Conservation (phyloP, 2,113 vertebrate species). For the Nerophis ophidion region DNA sequence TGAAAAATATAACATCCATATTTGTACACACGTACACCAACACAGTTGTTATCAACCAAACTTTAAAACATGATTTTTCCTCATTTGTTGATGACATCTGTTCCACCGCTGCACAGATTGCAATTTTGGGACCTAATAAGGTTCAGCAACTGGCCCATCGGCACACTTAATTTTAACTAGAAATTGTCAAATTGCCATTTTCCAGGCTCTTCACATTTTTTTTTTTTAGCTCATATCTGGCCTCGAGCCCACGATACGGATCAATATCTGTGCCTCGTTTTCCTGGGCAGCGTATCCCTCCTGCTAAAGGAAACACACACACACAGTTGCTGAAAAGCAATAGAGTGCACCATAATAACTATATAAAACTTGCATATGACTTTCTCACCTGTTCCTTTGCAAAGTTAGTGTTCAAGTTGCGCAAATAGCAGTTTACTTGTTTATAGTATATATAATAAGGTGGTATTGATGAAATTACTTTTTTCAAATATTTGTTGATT, state of each 20-base stretch:
- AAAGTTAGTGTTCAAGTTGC: constrained; percentile 6
- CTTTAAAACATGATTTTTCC: constrained; percentile 43
- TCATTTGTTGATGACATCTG: constrained; percentile 53
- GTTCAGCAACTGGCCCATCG: constrained; percentile 43
- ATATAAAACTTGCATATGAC: constrained; percentile 5
- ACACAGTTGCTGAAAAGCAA: constrained; percentile 17
- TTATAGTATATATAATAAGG: no score
- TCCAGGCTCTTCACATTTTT: constrained; percentile 37
- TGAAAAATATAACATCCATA: constrained; percentile 5
- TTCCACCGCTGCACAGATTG: constrained; percentile 50
- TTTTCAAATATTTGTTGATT: no score
- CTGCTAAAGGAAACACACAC: constrained; percentile 15
- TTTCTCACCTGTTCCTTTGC: not conserved
- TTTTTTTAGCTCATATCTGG: constrained; percentile 31
- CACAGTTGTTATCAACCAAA: constrained; percentile 1
- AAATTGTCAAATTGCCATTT: constrained; percentile 58
- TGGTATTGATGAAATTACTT: no score
- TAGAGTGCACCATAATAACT: constrained; percentile 8
- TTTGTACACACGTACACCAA: constrained; percentile 9
- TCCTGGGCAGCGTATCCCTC: constrained; percentile 24
- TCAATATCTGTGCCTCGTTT: constrained; percentile 49
- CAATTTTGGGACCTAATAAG: constrained; percentile 57
- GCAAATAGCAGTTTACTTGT: not conserved
- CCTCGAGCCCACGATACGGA: constrained; percentile 31
- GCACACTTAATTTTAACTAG: constrained; percentile 51